Percentiles rank a stretch among this genome's conserved stretches.
These are phyloP conservation scores for Nipponia nippon DNA, from an alignment of 2,113 vertebrate genomes.

Conservation along the genomic window DNA sequence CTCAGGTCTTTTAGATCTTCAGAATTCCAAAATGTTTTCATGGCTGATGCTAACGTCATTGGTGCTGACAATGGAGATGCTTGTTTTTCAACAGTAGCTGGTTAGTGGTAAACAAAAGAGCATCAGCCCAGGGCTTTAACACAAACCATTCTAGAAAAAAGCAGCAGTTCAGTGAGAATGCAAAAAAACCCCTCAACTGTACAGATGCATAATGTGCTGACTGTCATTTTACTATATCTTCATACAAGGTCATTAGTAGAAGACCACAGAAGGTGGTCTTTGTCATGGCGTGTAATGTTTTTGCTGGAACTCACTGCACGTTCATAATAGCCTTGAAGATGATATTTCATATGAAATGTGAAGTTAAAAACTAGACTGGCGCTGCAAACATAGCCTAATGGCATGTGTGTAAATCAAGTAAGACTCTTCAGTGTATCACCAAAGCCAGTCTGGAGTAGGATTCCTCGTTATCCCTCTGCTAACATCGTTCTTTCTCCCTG, in stretches of 20 bases:
- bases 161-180: neutral
- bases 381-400: neutral
- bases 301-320: neutral
- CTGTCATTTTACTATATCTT: neutral
- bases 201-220: neutral
- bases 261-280: neutral
- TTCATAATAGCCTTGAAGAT: neutral
- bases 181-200: neutral
- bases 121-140: neutral
- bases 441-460: neutral
- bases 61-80: conserved; percentile 1
- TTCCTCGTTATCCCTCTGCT: neutral
- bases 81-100: conserved; percentile 35
- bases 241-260: neutral
- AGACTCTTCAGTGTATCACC: neutral
- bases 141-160: neutral
- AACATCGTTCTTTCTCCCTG: neutral
- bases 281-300: neutral
- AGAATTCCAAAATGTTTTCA: neutral
- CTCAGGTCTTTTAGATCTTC: neutral
- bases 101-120: conserved; percentile 8
- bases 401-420: neutral
- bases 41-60: neutral
- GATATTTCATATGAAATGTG: neutral
- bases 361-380: neutral